A percentile compares a stretch with the other conserved stretches of the same genome.
Evolutionary conservation across 2,888 invertebrate species (phyloP).

Genomic region (Chaetogeoica ovagalla): DNA sequence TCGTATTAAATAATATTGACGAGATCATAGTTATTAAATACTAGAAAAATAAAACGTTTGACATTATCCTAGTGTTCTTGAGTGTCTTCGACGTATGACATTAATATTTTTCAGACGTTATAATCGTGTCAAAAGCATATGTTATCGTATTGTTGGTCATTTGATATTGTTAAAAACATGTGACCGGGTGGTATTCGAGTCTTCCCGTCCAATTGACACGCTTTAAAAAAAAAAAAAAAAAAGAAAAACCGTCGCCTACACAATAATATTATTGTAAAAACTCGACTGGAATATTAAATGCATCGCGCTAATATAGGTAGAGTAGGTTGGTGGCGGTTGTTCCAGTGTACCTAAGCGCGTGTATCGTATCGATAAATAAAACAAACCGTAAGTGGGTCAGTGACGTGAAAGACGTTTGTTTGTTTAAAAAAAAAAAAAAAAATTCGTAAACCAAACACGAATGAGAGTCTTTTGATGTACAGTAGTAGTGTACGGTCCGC

Average conservation of each 20-base stretch:
- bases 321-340: no score
- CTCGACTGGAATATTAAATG: not conserved
- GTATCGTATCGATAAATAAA: slow-evolving; percentile 24
- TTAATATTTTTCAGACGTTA: slow-evolving; percentile 8
- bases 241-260: not conserved
- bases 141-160: not conserved
- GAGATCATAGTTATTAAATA: no score
- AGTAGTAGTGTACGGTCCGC: not conserved
- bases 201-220: slow-evolving; percentile 7
- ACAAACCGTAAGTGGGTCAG: slow-evolving; percentile 20
- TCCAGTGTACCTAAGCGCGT: no score
- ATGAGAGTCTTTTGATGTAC: not conserved
- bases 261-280: not conserved
- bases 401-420: not conserved
- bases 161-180: slow-evolving; percentile 19
- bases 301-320: not conserved
- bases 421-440: no score
- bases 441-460: not conserved
- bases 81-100: not conserved
- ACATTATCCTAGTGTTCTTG: no score
- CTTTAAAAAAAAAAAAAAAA: not conserved
- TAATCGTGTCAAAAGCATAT: slow-evolving; percentile 23
- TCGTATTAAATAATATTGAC: no score
- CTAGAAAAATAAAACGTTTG: no score
- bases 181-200: slow-evolving; percentile 28